These are phyloP conservation scores for Auanema sp. DNA, from an alignment of 2,888 invertebrate species.

Conservation along the genomic window DNA sequence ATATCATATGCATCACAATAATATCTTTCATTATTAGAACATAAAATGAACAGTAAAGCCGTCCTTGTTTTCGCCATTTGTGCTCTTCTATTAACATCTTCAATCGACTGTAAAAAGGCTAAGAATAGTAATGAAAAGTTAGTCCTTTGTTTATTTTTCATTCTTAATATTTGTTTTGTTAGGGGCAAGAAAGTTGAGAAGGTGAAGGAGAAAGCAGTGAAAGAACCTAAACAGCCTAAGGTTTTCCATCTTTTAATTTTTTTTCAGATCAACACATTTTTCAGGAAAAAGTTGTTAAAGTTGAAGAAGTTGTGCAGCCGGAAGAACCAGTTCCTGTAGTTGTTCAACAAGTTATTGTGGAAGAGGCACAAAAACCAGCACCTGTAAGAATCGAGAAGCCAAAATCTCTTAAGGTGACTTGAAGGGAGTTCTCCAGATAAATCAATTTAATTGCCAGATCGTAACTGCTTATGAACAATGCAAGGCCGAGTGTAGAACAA, in stretches of 20 bases:
- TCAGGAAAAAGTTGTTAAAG: too few species aligned
- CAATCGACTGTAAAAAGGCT: constrained; percentile 43
- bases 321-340: not conserved
- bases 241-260: too few species aligned
- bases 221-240: too few species aligned
- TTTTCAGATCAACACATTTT: too few species aligned
- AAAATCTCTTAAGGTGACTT: constrained; percentile 32
- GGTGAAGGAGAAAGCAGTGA: too few species aligned
- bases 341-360: constrained; percentile 6
- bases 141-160: too few species aligned
- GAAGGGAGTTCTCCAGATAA: not conserved
- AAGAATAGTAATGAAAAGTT: constrained; percentile 29
- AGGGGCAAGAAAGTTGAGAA: too few species aligned
- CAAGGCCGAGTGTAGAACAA: constrained; percentile 54
- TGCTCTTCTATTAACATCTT: constrained; percentile 36
- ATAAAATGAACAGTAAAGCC: constrained; percentile 26
- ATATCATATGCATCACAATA: too few species aligned
- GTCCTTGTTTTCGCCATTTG: constrained; percentile 31
- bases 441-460: constrained; percentile 13
- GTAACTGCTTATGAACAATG: constrained; percentile 54
- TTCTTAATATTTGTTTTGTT: too few species aligned
- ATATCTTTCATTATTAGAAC: too few species aligned
- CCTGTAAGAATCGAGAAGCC: constrained; percentile 28
- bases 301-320: too few species aligned
- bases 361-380: constrained; percentile 13